These are phyloP conservation scores for Arenaria interpres DNA, from an alignment of 2,113 vertebrate genomes.

Conservation along the genomic window DNA sequence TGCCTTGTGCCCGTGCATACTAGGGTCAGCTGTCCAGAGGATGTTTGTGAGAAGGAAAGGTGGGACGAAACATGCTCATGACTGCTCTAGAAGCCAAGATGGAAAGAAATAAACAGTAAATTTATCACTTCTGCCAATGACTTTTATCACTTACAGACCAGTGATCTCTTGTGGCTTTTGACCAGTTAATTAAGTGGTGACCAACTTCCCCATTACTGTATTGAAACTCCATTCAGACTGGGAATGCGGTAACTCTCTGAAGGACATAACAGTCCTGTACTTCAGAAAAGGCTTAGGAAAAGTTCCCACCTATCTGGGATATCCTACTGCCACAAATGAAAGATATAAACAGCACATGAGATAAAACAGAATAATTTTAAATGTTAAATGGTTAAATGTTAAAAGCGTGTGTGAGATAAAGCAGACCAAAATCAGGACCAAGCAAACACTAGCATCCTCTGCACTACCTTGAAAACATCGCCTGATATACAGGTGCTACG, in stretches of 20 bases:
- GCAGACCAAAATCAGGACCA: slow-evolving; percentile 1
- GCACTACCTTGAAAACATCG: background rate
- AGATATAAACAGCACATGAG: slow-evolving; percentile 42
- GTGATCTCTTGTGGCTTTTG: background rate
- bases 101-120: background rate
- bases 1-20: background rate
- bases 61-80: background rate
- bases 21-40: background rate
- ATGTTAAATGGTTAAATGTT: too few relatives aligned
- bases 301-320: slow-evolving; percentile 49
- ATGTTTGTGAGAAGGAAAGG: background rate
- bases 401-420: background rate
- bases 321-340: slow-evolving; percentile 55
- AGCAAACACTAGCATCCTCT: background rate
- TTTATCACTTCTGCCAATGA: background rate
- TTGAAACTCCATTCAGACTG: background rate
- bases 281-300: slow-evolving; percentile 35
- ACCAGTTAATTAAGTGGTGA: background rate
- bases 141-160: background rate
- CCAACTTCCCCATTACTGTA: background rate
- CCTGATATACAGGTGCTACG: background rate
- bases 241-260: background rate
- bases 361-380: slow-evolving; percentile 38
- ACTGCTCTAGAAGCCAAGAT: background rate
- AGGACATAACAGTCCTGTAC: slow-evolving; percentile 15